Percentiles rank a stretch among this genome's conserved stretches.
Evolutionary conservation across 2,888 invertebrate species (phyloP).

Genomic region (Schizotus pectinicornis): DNA sequence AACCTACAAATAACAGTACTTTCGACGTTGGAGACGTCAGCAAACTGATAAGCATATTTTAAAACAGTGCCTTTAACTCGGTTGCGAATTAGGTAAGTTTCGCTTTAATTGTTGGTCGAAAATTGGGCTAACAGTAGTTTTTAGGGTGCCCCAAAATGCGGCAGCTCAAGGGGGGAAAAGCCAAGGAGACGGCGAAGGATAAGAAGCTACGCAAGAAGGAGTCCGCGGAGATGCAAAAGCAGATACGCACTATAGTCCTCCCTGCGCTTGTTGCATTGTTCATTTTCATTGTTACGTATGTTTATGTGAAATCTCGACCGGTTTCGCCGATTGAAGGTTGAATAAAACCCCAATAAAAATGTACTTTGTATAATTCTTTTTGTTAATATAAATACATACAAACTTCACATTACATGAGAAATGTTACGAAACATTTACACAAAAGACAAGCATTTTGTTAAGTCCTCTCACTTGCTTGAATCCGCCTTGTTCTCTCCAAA

Average conservation of each 20-base stretch:
- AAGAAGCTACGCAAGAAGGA: conserved; percentile 86
- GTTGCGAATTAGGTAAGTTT: conserved; percentile 1
- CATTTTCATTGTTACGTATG: conserved; percentile 74
- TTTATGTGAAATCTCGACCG: conserved; percentile 82
- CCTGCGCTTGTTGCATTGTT: conserved; percentile 75
- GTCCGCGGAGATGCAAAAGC: conserved; percentile 78
- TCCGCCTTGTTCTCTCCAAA: background rate
- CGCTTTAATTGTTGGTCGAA: background rate
- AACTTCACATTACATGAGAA: conserved; percentile 39
- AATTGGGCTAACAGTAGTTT: background rate
- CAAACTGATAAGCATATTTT: conserved; percentile 1
- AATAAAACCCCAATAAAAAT: conserved; percentile 19
- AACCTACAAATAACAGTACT: conserved; percentile 19
- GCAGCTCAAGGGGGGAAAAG: conserved; percentile 75
- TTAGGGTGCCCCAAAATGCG: conserved; percentile 64
- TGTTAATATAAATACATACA: conserved; percentile 39
- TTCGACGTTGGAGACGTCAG: conserved; percentile 19
- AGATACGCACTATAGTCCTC: conserved; percentile 78
- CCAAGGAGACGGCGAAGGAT: conserved; percentile 83
- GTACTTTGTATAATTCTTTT: conserved; percentile 35
- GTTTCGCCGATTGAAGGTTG: conserved; percentile 40
- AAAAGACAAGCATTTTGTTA: conserved; percentile 26
- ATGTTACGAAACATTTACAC: conserved; percentile 39
- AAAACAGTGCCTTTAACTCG: background rate
- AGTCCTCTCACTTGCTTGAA: conserved; percentile 8